Conservation (phyloP, 92 coral and sea anemone species). For the Epizoanthus rinbou region DNA sequence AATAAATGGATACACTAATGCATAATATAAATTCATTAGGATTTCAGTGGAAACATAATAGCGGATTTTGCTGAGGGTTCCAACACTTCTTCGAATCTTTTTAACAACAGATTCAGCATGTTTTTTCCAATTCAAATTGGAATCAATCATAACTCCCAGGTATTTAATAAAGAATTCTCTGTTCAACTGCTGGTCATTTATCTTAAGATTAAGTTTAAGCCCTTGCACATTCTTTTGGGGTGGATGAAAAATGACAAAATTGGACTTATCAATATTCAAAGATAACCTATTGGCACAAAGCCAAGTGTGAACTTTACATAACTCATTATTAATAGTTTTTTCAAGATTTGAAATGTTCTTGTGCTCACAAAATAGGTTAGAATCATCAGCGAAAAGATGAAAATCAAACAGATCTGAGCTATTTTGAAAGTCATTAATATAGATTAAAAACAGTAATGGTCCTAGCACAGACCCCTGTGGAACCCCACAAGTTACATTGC, state of each 20-base stretch:
- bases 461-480: too few relatives aligned
- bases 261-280: too few relatives aligned
- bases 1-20: conserved; percentile 22
- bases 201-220: background rate
- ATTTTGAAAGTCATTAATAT: conserved; percentile 8
- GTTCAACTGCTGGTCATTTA: background rate
- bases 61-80: background rate
- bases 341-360: conserved; percentile 23
- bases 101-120: conserved; percentile 9
- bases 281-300: conserved; percentile 33
- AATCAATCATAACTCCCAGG: background rate
- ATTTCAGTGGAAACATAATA: conserved; percentile 17
- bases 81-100: background rate
- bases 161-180: background rate
- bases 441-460: too few relatives aligned
- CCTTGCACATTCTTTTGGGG: conserved; percentile 21
- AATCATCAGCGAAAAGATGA: conserved; percentile 28
- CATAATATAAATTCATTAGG: conserved; percentile 26
- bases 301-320: conserved; percentile 24
- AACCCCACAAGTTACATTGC: too few relatives aligned
- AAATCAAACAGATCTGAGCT: conserved; percentile 14
- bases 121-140: conserved; percentile 12
- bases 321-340: conserved; percentile 35
- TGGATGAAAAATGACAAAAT: too few relatives aligned
- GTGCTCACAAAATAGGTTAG: conserved; percentile 31